phyloP scores from a whole-genome alignment of 2,797 vertebrate species.

The Ctenopoma multispine region DNA sequence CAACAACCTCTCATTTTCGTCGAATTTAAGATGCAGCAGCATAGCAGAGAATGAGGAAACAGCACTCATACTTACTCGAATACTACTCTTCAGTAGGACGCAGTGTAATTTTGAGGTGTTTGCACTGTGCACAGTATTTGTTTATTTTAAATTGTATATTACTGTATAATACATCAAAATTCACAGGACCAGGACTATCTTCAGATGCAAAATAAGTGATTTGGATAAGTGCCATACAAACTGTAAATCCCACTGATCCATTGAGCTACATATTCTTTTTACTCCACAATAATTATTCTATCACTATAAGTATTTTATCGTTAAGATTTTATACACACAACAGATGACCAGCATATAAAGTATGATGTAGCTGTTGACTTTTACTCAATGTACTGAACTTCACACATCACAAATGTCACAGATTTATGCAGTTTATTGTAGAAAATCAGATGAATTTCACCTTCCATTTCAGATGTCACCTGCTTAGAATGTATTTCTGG shows the following conservation, averaged over 20 bases:
- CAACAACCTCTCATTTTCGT: constrained; percentile 20
- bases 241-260: not conserved
- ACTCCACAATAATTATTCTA: not conserved
- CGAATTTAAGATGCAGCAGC: not conserved
- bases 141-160: not conserved
- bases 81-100: not conserved
- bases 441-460: not conserved
- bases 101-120: not conserved
- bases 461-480: not conserved
- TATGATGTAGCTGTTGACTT: too few species aligned
- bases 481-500: constrained; percentile 12
- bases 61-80: not conserved
- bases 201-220: not conserved
- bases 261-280: not conserved
- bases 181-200: too few species aligned
- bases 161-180: not conserved
- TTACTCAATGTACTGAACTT: not conserved
- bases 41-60: not conserved
- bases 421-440: not conserved
- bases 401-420: not conserved
- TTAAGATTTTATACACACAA: too few species aligned
- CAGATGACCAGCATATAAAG: too few species aligned
- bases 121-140: not conserved
- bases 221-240: not conserved
- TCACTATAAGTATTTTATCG: not conserved